phyloP scores from a whole-genome alignment of 2,888 invertebrate species.

The Malachius bipustulatus region DNA sequence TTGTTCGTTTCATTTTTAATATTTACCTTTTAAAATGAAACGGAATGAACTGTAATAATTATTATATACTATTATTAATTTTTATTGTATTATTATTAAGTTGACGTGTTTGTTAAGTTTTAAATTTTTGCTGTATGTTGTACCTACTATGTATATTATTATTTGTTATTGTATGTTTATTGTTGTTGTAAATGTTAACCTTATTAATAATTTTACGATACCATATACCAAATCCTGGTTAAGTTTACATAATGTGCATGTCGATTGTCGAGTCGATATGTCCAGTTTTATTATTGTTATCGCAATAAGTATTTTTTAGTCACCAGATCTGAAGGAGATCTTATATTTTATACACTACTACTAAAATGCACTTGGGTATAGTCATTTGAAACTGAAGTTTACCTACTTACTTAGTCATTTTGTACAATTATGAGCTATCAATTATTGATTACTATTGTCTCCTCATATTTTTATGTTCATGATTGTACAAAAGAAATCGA shows the following conservation, averaged over 20 bases:
- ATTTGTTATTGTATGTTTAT: conserved; percentile 1
- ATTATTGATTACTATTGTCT: not conserved
- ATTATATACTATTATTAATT: too few relatives aligned
- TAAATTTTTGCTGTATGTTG: too few relatives aligned
- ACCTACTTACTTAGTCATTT: not conserved
- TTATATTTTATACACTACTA: not conserved
- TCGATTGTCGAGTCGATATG: not conserved
- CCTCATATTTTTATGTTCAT: not conserved
- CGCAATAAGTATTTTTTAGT: not conserved
- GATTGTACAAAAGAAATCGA: conserved; percentile 2
- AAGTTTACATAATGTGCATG: not conserved
- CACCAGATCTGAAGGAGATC: conserved; percentile 1
- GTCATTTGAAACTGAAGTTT: too few relatives aligned
- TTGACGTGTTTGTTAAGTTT: too few relatives aligned
- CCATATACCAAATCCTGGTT: not conserved
- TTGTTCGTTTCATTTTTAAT: too few relatives aligned
- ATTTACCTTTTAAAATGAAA: too few relatives aligned
- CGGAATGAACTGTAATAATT: too few relatives aligned
- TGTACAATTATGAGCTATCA: conserved; percentile 1
- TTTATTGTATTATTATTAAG: too few relatives aligned
- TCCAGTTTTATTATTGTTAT: not conserved
- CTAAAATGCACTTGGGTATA: too few relatives aligned
- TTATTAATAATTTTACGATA: not conserved
- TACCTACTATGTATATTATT: not conserved
- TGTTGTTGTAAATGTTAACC: not conserved